Base-by-base conservation (phyloP, 2,888 invertebrate genomes). In the Drosophila barbarae region DNA sequence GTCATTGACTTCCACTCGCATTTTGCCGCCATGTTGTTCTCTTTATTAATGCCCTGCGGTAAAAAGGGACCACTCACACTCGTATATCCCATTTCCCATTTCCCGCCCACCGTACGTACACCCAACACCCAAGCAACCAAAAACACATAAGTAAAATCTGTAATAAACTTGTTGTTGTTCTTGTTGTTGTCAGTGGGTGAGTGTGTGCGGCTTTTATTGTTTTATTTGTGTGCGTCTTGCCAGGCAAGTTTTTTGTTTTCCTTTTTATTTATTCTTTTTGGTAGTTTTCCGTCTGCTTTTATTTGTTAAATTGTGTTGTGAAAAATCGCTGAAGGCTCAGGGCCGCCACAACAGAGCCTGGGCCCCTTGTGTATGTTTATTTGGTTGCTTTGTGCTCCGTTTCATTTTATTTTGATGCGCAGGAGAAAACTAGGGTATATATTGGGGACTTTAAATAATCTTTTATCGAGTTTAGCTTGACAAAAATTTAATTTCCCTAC, bases 271-370 rank as follows among this genome's bases (percentile, higher is more conserved):
- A 41, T 54, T 56, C 39, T 42, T 58, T 71, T 65, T 59, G 58
- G 59, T 71, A 53, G 60, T 55, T 69, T 68, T 72, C 44, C 59
- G 35, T 60, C 44, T 67, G 66, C 65, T 77, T 82, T 84, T 85
- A 78, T 84, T 84, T 81, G 81, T 72, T 85, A 76, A 84, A 81
- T 74, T 85, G 78, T 81, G 78, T 81, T 71, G 84, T 84, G 77
- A 77, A 85, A 83, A 74, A 77, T 84, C 69, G 84, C 84, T 64
- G 65, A 67, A 81, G 78, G 85, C 76, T 57, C 65, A 51, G 66
- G 68, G 67, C 66, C 61, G 57, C 58, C 63, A 46, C 65, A 65
- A 49, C 67, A 57, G 49, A 63, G 42, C 34, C 34, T n/a, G 61
- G 52, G 60, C 47, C 64, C 28, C 52, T 59, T 60, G 39, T 65